These are phyloP conservation scores for Drosophila ogumai DNA, from an alignment of 1,140 invertebrate genomes.

Conservation along the genomic window DNA sequence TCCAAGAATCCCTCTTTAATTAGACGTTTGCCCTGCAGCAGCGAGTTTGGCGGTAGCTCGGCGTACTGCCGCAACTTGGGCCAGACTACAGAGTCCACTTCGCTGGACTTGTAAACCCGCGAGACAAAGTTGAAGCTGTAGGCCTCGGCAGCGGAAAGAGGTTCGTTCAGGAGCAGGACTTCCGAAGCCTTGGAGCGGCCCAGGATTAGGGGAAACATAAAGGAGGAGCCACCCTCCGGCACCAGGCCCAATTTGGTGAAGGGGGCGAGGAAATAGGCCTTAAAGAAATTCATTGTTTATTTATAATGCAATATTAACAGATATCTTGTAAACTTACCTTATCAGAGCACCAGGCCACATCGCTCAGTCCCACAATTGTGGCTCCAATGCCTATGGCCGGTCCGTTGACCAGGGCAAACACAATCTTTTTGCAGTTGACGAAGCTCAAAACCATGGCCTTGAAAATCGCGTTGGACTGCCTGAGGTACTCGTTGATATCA, in stretches of 20 bases:
- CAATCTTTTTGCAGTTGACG: constrained; percentile 95
- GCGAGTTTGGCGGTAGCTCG: constrained; percentile 57
- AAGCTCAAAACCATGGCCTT: constrained; percentile 91
- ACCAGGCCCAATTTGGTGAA: constrained; percentile 92
- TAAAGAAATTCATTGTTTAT: background rate
- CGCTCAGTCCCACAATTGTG: constrained; percentile 94
- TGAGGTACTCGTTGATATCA: constrained; percentile 43
- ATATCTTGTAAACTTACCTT: constrained; percentile 84
- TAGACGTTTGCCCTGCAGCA: constrained; percentile 63
- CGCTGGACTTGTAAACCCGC: constrained; percentile 54
- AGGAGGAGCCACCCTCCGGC: constrained; percentile 95
- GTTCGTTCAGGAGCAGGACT: constrained; percentile 92
- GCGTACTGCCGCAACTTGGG: constrained; percentile 65
- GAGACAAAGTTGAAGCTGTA: constrained; percentile 88
- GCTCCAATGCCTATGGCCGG: constrained; percentile 96
- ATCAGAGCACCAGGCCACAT: constrained; percentile 94
- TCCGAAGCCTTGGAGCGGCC: constrained; percentile 92
- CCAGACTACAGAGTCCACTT: constrained; percentile 65
- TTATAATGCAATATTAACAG: background rate
- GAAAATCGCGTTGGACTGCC: constrained; percentile 49
- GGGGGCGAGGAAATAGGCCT: constrained; percentile 95
- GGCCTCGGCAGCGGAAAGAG: constrained; percentile 92
- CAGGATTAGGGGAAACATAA: constrained; percentile 93
- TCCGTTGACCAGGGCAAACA: constrained; percentile 96
- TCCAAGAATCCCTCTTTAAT: constrained; percentile 47